Conservation (phyloP, 1,140 invertebrate genomes). For the Drosophila novamexicana region DNA sequence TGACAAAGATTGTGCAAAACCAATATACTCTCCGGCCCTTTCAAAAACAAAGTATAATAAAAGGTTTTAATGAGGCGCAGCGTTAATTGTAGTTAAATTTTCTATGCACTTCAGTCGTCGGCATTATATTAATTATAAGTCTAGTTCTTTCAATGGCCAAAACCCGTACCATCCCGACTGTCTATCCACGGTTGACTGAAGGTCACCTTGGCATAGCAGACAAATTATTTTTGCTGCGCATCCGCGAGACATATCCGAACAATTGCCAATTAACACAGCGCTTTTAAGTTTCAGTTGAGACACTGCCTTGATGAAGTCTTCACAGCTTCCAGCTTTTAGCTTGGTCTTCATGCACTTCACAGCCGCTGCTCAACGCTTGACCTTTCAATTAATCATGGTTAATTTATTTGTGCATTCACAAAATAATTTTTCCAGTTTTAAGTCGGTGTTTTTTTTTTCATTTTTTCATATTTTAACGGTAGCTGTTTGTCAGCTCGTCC, state of each 20-base stretch:
- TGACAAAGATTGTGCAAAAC: neutral
- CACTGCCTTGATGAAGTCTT: constrained; percentile 43
- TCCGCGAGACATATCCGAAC: constrained; percentile 32
- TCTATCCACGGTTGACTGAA: constrained; percentile 26
- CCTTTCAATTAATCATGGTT: constrained; percentile 76
- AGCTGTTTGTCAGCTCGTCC: constrained; percentile 56
- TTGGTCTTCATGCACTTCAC: constrained; percentile 46
- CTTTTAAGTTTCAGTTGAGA: constrained; percentile 1
- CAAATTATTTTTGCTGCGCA: constrained; percentile 16
- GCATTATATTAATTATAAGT: constrained; percentile 55
- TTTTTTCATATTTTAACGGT: constrained; percentile 25
- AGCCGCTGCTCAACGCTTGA: constrained; percentile 44
- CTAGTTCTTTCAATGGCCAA: constrained; percentile 7
- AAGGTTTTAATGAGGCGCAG: constrained; percentile 48
- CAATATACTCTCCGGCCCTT: neutral
- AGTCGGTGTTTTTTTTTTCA: neutral
- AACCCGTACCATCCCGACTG: constrained; percentile 26
- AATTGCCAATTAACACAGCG: constrained; percentile 45
- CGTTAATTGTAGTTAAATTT: constrained; percentile 61
- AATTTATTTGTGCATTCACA: constrained; percentile 55
- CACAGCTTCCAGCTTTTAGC: constrained; percentile 37
- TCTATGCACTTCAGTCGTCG: constrained; percentile 41
- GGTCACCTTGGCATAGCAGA: constrained; percentile 17
- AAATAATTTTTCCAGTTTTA: constrained; percentile 48
- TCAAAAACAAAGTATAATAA: neutral